Evolutionary conservation across 2,888 invertebrate genomes (phyloP).

Genomic region (Lithodes maja): DNA sequence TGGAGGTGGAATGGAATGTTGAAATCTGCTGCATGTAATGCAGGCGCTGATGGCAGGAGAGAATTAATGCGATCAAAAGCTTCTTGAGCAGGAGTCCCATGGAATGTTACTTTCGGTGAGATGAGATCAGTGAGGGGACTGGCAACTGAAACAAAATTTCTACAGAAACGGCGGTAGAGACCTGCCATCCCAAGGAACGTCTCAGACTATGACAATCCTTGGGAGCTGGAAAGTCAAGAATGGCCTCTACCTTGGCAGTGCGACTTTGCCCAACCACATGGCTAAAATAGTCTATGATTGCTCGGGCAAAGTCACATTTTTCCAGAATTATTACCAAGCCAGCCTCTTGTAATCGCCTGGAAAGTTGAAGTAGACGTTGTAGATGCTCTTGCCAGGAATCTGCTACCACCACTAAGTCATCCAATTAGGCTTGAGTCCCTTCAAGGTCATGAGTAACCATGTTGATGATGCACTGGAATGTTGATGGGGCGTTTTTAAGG

Average conservation of each 20-base stretch:
- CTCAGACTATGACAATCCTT: not conserved
- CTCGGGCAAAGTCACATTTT: slow-evolving; percentile 16
- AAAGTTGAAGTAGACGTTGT: not conserved
- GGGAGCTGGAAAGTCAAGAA: not conserved
- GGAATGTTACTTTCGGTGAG: not conserved
- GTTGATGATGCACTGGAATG: slow-evolving; percentile 6
- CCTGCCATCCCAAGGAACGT: not conserved
- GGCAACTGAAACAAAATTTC: not conserved
- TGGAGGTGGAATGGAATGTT: not conserved
- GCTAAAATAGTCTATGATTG: not conserved
- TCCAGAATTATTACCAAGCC: not conserved
- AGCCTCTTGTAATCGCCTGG: not conserved
- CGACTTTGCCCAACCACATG: slow-evolving; percentile 3
- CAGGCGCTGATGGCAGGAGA: not conserved
- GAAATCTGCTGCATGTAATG: not conserved
- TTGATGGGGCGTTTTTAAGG: not conserved
- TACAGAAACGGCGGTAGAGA: slow-evolving; percentile 10
- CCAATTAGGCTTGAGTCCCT: too few relatives aligned
- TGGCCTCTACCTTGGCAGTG: slow-evolving; percentile 17
- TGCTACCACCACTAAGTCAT: not conserved
- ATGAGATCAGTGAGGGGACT: not conserved
- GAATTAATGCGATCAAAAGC: not conserved
- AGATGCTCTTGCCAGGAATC: not conserved
- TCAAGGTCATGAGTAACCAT: too few relatives aligned
- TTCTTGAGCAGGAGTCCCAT: not conserved